Conservation (phyloP, 2,797 vertebrate genomes). For the Sebastes minor region DNA sequence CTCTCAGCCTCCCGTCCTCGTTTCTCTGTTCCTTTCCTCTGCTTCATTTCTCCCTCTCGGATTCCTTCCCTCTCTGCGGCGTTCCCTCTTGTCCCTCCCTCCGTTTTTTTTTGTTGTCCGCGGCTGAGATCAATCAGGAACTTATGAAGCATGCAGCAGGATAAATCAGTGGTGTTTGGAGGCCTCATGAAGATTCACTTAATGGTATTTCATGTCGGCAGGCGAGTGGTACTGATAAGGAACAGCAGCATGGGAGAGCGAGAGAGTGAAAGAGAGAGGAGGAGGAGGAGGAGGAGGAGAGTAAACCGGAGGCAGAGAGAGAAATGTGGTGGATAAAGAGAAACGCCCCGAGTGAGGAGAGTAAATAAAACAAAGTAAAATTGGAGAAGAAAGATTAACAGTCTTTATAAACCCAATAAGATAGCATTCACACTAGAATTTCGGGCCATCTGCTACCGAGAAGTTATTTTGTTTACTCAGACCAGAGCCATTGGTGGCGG, state of each 20-base stretch:
- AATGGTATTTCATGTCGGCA: conserved; percentile 28
- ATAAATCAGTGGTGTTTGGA: conserved; percentile 36
- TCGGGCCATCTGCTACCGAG: conserved; percentile 17
- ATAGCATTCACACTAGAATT: not conserved
- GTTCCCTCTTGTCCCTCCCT: not conserved
- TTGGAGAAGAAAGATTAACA: conserved; percentile 27
- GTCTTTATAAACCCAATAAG: conserved; percentile 17
- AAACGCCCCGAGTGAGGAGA: conserved; percentile 11
- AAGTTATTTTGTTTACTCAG: conserved; percentile 46
- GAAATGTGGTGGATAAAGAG: conserved; percentile 13
- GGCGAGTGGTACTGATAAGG: conserved; percentile 16
- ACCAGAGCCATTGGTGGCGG: not conserved
- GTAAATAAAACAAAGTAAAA: conserved; percentile 45
- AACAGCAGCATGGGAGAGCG: not conserved
- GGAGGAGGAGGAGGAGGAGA: not conserved
- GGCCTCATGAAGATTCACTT: conserved; percentile 44
- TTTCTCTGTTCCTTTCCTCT: not conserved
- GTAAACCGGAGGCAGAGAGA: not conserved
- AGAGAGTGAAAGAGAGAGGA: not conserved
- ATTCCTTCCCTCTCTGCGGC: not conserved
- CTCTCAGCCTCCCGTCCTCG: not conserved
- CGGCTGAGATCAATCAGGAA: conserved; percentile 38
- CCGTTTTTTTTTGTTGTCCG: not conserved
- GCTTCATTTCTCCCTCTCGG: not conserved
- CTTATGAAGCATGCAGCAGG: conserved; percentile 33